Base-by-base conservation (phyloP, 2,113 vertebrate genomes). In the Podarcis cretensis region DNA sequence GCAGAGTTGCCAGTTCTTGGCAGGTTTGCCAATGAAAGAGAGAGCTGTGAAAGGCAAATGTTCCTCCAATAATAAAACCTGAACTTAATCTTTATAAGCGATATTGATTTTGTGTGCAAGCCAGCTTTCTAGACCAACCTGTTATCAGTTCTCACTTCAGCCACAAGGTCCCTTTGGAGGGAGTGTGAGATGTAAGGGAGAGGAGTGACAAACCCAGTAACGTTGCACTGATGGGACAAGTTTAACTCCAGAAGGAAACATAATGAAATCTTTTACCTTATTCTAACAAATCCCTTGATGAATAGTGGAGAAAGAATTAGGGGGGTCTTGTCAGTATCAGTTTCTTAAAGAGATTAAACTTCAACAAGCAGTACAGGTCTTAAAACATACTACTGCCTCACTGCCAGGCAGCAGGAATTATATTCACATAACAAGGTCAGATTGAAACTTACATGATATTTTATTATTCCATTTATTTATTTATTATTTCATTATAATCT, bases 231-330 rank as follows among this genome's bases (percentile, higher is more conserved):
- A 91, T 95, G 91, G 82, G 86, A 91, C 68, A 90, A 91, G 89
- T 88, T 96, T 91, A 94, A 94, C 91, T 91, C 84, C 82, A 88
- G 75, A 91, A 69, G 65, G 89, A 90, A 93, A 90, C n/a, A 6
- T 84, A 82, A 87, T 13, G 35, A 79, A 77, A 40, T 87, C 10
- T 86, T 14, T 43, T 54, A 25, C 5, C 77, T 18, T 76, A 89
- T 95, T 96, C 93, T 93, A 95, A 91, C 76, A 93, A 96, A 82
- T 93, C 83, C 85, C 90, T 85, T 90, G 90, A 91, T 92, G 90
- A 92, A 91, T 90, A 94, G 88, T 76, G 48, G 48, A 77, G n/a
- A 37, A 54, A 82, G 89, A 48, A 32, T 66, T 66, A 79, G 14
- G 93, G 14, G 93, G 84, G 91, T 69, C 25, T 93, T 78, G 68